Conservation (phyloP, 2,888 invertebrate genomes). For the Diloba caeruleocephala region DNA sequence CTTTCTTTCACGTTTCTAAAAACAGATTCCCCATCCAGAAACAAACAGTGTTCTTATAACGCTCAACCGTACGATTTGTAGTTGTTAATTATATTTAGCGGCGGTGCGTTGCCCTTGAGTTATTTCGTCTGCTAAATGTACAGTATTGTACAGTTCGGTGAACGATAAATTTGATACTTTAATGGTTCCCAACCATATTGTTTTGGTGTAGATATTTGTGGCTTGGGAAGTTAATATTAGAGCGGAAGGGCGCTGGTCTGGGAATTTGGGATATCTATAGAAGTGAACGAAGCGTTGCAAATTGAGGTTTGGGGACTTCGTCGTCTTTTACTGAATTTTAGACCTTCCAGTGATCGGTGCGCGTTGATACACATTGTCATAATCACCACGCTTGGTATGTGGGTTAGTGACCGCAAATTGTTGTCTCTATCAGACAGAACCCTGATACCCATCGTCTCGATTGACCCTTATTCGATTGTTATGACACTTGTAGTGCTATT, state of each 20-base stretch:
- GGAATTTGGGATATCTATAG: background rate
- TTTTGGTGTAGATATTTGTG: conserved; percentile 36
- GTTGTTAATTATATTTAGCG: conserved; percentile 59
- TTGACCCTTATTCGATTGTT: no score
- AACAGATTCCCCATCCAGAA: conserved; percentile 14
- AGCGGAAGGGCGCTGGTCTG: background rate
- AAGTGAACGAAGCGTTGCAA: no score
- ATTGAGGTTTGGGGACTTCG: no score
- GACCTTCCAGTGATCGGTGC: no score
- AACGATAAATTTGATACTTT: conserved; percentile 61
- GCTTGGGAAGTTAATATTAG: conserved; percentile 13
- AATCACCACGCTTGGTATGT: no score
- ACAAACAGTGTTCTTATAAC: conserved; percentile 16
- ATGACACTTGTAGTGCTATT: no score
- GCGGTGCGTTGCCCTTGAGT: conserved; percentile 68
- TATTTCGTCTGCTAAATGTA: conserved; percentile 60
- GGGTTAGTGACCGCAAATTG: no score
- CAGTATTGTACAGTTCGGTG: conserved; percentile 52
- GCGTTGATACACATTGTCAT: no score
- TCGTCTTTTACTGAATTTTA: no score
- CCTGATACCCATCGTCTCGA: no score
- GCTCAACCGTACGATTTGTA: conserved; percentile 39
- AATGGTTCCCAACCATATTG: conserved; percentile 47
- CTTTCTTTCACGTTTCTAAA: no score
- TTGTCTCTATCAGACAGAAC: no score